Evolutionary conservation across 1,140 invertebrate species (phyloP).

Genomic region (Conus betulinus): DNA sequence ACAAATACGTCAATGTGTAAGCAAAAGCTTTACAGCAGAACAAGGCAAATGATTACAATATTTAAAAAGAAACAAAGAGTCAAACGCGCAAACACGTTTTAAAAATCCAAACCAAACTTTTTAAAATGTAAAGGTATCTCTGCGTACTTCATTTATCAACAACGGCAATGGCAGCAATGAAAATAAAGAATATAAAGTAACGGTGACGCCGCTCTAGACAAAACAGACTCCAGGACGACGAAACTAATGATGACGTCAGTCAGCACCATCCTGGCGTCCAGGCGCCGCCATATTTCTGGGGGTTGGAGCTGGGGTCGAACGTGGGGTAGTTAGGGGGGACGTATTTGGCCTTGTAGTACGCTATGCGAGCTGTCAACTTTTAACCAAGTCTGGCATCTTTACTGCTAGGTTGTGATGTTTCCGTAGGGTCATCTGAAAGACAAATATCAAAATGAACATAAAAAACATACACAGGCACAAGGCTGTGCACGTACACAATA

Average conservation of each 20-base stretch:
- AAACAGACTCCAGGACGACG: too few relatives aligned
- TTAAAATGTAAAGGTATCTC: not conserved
- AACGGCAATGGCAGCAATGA: not conserved
- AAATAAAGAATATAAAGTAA: not conserved
- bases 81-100: not conserved
- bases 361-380: constrained; percentile 42
- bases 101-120: not conserved
- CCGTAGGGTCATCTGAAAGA: constrained; percentile 50
- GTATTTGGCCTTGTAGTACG: constrained; percentile 46
- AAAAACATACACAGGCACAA: too few relatives aligned
- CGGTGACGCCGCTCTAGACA: too few relatives aligned
- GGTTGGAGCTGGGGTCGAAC: constrained; percentile 24
- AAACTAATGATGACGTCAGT: not conserved
- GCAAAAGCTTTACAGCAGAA: not conserved
- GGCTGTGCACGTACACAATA: too few relatives aligned
- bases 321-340: constrained; percentile 48
- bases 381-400: constrained; percentile 42
- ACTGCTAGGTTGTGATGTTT: constrained; percentile 43
- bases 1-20: not conserved
- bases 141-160: not conserved
- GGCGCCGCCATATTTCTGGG: constrained; percentile 42
- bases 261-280: constrained; percentile 59
- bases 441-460: constrained; percentile 1
- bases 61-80: not conserved
- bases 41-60: not conserved